Evolutionary conservation across 2,113 vertebrate species (phyloP).

Genomic region (Hippolais icterina): DNA sequence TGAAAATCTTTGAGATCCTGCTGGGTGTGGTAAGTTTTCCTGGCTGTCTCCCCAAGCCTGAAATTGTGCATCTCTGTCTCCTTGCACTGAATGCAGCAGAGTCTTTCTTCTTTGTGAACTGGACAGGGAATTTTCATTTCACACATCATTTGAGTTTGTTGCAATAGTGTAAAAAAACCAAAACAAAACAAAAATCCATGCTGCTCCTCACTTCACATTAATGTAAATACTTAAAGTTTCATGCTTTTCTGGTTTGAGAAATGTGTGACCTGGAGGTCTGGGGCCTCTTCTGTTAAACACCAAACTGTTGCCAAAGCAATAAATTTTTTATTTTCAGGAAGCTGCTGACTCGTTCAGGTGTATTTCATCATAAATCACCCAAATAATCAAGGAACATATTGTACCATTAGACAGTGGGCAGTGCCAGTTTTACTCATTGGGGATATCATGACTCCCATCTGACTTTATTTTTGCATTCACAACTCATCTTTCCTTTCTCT

Average conservation of each 20-base stretch:
- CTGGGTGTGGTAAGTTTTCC: conserved; percentile 31
- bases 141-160: background rate
- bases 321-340: background rate
- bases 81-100: background rate
- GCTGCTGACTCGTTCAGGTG: background rate
- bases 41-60: background rate
- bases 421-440: background rate
- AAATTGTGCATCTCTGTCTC: background rate
- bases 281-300: background rate
- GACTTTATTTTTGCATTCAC: background rate
- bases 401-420: background rate
- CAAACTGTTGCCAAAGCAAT: background rate
- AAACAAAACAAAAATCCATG: background rate
- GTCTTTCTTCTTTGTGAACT: background rate
- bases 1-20: conserved; percentile 26
- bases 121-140: background rate
- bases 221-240: background rate
- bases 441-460: background rate
- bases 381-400: background rate
- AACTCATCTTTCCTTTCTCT: background rate
- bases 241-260: conserved; percentile 3
- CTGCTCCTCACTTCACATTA: background rate
- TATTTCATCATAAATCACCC: background rate
- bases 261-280: background rate
- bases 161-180: background rate